Evolutionary conservation across 2,113 vertebrate genomes (phyloP).

Genomic region (Noctilio leporinus): DNA sequence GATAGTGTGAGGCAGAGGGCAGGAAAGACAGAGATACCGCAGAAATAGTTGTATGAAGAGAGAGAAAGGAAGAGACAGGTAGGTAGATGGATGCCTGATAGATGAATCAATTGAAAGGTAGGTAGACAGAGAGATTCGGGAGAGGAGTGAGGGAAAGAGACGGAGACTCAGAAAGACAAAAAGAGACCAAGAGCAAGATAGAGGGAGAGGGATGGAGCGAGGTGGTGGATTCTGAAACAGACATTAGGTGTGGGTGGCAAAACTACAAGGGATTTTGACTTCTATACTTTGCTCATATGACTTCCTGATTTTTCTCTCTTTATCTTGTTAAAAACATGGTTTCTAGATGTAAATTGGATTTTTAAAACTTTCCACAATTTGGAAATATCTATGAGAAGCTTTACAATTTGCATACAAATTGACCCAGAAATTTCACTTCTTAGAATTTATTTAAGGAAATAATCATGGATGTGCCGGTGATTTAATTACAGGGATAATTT

Average conservation of each 20-base stretch:
- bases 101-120: background rate
- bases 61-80: background rate
- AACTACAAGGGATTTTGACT: background rate
- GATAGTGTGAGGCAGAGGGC: background rate
- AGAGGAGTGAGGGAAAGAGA: background rate
- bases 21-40: accelerated
- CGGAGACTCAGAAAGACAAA: background rate
- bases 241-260: background rate
- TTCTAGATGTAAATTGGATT: conserved; percentile 33
- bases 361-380: conserved; percentile 36
- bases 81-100: background rate
- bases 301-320: conserved; percentile 23
- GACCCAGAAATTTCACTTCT: conserved; percentile 53
- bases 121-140: background rate
- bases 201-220: background rate
- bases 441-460: conserved; percentile 46
- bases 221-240: accelerated
- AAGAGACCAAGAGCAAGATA: background rate
- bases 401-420: conserved; percentile 39
- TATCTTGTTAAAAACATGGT: background rate
- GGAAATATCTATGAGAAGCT: conserved; percentile 37
- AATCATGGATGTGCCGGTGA: background rate
- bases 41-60: background rate
- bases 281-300: background rate
- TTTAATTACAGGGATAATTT: conserved; percentile 34